Percentiles rank a stretch among this genome's conserved stretches.
phyloP scores from a whole-genome alignment of 2,113 vertebrate genomes.

The Plotosus lineatus region DNA sequence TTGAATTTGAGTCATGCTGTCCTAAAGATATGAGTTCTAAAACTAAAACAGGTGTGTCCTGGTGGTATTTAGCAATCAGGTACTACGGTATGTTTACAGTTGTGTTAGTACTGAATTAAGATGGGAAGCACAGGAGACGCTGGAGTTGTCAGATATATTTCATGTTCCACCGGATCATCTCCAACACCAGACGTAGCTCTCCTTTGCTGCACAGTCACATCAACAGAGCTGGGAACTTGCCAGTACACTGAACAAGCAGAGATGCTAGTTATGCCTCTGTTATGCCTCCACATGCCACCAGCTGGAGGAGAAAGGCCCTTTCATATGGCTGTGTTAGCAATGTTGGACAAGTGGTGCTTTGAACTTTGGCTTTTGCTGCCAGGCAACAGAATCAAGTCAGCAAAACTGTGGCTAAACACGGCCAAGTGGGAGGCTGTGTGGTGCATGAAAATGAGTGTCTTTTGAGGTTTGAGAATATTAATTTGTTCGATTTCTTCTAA shows the following conservation, averaged over 20 bases:
- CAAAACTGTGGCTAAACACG: constrained; percentile 43
- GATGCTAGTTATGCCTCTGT: constrained; percentile 7
- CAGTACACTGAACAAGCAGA: background rate
- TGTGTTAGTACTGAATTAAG: background rate
- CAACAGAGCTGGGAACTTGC: background rate
- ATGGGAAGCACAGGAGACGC: background rate
- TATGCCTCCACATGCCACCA: constrained; percentile 9
- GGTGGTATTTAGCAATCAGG: background rate
- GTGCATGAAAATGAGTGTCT: constrained; percentile 28
- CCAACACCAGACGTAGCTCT: background rate
- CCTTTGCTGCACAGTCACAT: background rate
- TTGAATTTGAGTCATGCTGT: background rate
- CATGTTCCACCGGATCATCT: constrained; percentile 1
- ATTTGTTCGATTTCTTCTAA: background rate
- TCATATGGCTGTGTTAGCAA: constrained; percentile 25
- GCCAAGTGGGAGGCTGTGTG: constrained; percentile 8
- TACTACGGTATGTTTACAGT: background rate
- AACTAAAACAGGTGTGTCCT: background rate
- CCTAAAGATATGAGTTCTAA: background rate
- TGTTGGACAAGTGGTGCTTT: constrained; percentile 44
- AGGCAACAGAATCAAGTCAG: constrained; percentile 39
- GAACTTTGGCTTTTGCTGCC: constrained; percentile 50
- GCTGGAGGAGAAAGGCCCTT: constrained; percentile 38
- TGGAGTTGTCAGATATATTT: background rate
- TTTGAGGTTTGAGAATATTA: background rate